A percentile compares a stretch with the other conserved stretches of the same genome.
Conservation (phyloP, 2,888 invertebrate genomes). For the Ceratothoa steindachneri region DNA sequence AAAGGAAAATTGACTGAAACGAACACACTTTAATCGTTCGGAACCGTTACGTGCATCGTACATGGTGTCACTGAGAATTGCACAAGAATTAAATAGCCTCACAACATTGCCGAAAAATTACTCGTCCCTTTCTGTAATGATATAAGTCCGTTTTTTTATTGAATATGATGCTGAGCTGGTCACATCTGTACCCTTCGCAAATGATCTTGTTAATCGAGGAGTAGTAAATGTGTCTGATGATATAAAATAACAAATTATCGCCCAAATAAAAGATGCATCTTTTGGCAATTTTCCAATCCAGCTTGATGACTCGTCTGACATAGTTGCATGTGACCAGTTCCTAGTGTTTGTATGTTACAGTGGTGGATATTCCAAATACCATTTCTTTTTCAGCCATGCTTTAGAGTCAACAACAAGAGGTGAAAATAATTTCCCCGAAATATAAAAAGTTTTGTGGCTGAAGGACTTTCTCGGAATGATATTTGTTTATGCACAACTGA, state of each 20-base stretch:
- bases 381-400: neutral
- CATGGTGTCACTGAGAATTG: neutral
- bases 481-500: conserved; percentile 2
- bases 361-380: neutral
- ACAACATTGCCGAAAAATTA: neutral
- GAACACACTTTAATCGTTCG: neutral
- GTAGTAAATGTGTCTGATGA: too few species aligned
- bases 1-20: neutral
- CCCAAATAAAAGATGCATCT: too few species aligned
- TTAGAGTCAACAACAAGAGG: neutral
- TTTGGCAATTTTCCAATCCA: too few species aligned
- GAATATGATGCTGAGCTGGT: neutral
- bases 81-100: neutral
- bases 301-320: neutral
- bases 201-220: too few species aligned
- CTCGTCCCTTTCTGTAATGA: neutral
- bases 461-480: conserved; percentile 7
- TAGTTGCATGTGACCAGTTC: too few species aligned
- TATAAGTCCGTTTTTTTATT: neutral
- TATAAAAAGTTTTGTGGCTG: neutral
- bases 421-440: neutral
- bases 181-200: too few species aligned
- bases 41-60: neutral
- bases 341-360: neutral
- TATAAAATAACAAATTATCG: too few species aligned